Percentiles rank a stretch among this genome's conserved stretches.
Evolutionary conservation across 2,888 invertebrate species (phyloP).

Genomic region (Tortricodes alternella): DNA sequence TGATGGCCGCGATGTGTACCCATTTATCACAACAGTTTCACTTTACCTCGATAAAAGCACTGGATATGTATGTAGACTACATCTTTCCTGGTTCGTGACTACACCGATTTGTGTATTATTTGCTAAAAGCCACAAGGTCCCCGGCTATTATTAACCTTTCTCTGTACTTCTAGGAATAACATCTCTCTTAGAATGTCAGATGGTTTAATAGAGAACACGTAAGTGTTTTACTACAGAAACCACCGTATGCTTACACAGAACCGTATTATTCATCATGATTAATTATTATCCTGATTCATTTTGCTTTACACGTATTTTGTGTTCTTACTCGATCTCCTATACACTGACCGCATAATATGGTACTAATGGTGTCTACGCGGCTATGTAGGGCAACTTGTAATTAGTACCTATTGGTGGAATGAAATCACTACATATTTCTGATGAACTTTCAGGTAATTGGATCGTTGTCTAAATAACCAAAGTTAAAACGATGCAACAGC

Average conservation of each 20-base stretch:
- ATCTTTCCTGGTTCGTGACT: constrained; percentile 58
- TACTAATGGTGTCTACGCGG: background rate
- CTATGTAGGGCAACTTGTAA: background rate
- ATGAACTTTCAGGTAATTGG: constrained; percentile 5
- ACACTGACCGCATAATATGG: too few species aligned
- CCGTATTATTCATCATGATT: constrained; percentile 13
- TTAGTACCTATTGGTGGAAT: constrained; percentile 13
- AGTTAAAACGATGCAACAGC: background rate
- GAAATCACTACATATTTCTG: constrained; percentile 12
- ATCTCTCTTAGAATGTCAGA: constrained; percentile 50
- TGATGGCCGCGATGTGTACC: constrained; percentile 45
- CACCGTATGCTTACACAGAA: constrained; percentile 32
- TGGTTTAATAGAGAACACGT: constrained; percentile 34
- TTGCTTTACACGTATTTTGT: too few species aligned
- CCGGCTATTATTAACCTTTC: constrained; percentile 61
- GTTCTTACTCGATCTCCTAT: too few species aligned
- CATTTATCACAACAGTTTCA: constrained; percentile 70
- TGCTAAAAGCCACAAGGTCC: constrained; percentile 43
- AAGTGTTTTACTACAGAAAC: constrained; percentile 44
- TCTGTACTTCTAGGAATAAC: constrained; percentile 51
- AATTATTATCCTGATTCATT: constrained; percentile 14
- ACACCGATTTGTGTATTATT: constrained; percentile 39
- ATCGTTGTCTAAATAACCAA: too few species aligned
- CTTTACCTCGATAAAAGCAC: constrained; percentile 46
- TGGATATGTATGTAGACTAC: constrained; percentile 35